Evolutionary conservation across 2,797 vertebrate species (phyloP).

Genomic region (Scleropages formosus): DNA sequence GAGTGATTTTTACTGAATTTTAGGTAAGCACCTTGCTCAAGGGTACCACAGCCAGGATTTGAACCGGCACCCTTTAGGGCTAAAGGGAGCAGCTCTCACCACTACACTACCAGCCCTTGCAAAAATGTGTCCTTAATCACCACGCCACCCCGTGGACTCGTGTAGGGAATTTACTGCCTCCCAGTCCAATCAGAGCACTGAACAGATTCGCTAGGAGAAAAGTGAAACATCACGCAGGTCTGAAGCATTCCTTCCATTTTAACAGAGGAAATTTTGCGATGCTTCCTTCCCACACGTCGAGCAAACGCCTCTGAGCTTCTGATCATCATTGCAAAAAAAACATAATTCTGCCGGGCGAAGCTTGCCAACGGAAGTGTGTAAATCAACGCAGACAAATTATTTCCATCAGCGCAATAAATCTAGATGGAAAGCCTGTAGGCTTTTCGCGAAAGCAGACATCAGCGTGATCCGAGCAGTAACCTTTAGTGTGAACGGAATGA

Average conservation of each 20-base stretch:
- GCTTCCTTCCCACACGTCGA: neutral
- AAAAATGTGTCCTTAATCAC: too few relatives aligned
- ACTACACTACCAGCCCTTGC: too few relatives aligned
- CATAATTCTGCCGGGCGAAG: neutral
- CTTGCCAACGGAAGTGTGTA: neutral
- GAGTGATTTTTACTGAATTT: too few relatives aligned
- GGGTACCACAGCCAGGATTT: too few relatives aligned
- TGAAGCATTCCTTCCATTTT: neutral
- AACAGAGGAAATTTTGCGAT: neutral
- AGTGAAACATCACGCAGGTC: neutral
- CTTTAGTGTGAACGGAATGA: slow-evolving; percentile 6
- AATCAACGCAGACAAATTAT: slow-evolving; percentile 15
- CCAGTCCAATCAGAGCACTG: neutral
- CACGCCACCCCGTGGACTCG: too few relatives aligned
- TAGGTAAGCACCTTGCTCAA: too few relatives aligned
- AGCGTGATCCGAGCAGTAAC: slow-evolving; percentile 10
- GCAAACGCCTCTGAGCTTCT: neutral
- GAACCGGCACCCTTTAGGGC: too few relatives aligned
- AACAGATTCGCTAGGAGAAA: neutral
- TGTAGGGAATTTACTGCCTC: neutral
- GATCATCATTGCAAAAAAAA: neutral
- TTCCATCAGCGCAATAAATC: neutral
- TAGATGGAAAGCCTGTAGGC: neutral
- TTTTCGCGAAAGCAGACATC: neutral
- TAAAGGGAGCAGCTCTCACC: too few relatives aligned